Evolutionary conservation across 1,140 invertebrate species (phyloP), one percentile per base, ranked within the genome.

Genomic region (Drosophila prosaltans): DNA sequence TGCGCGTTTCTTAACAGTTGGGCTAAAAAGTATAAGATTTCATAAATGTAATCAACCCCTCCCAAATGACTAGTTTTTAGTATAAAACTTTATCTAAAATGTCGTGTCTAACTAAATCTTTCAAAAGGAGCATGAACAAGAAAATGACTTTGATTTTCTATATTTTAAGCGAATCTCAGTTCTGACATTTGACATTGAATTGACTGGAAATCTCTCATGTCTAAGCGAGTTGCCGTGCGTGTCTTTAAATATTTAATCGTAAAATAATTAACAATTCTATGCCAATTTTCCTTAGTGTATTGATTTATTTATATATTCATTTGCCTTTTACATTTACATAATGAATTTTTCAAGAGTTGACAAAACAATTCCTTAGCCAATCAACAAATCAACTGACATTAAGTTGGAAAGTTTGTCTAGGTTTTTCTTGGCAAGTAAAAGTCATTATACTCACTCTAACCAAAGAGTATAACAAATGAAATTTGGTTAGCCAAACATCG

Each of bases 401-500:
- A 51, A 26, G n/a, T 51, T 51, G 7, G 8, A 51, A 26, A 51
- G 2, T 51, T 51, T 51, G 24, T 24, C 16, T 48, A 8, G 21
- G 8, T 8, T 21, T 51, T 10, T 0, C 4, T 51, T 24, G 21
- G 3, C 3, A 26, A 26, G 24, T 10, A 51, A 51, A 51, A 51
- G 45, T 51, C 45, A 51, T 51, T 51, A 51, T 51, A 21, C 26
- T 28, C 39, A 21, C 1, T 32, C 1, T 32, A 24, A 65, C 6
- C 58, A 45, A 41, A 43, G 40, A 28, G 67, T 45, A 45, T 55
- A 58, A 24, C 62, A 51, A 54, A 67, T 65, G 39, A 72, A 73
- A 64, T 72, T 78, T 63, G 57, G 28, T 59, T 40, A 30, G 30
- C 28, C 43, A 65, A 71, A 77, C 65, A 74, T 69, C 63, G 69